Conservation (phyloP, 2,113 vertebrate genomes). For the Tympanuchus pallidicinctus region DNA sequence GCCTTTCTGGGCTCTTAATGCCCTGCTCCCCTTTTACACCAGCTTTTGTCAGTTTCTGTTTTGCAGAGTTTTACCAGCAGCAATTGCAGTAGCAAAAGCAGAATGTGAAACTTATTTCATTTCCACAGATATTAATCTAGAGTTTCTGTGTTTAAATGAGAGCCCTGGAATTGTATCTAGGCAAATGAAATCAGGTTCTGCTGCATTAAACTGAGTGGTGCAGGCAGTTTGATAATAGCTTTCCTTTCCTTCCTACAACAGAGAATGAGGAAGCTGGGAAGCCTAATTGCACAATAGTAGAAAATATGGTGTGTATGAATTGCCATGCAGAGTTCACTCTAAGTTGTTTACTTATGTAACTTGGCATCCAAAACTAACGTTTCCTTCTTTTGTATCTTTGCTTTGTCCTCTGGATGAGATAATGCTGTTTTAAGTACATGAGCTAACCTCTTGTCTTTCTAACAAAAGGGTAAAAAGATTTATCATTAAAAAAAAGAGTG, state of each 20-base stretch:
- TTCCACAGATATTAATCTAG: background rate
- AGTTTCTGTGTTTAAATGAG: background rate
- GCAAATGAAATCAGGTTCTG: background rate
- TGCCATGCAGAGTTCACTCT: background rate
- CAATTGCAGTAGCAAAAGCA: background rate
- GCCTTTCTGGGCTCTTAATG: fast-evolving
- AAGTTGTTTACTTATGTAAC: constrained; percentile 38
- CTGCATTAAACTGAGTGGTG: background rate
- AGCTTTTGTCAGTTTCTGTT: background rate
- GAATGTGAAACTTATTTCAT: background rate
- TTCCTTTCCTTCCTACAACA: background rate
- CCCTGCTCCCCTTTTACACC: background rate
- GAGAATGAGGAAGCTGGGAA: background rate
- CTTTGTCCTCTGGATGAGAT: constrained; percentile 58
- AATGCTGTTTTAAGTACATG: constrained; percentile 45
- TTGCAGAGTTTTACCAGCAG: background rate
- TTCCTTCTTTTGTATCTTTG: constrained; percentile 37
- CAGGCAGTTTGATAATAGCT: background rate
- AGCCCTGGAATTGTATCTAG: background rate
- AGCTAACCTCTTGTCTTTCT: constrained; percentile 68
- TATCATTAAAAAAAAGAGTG: constrained; percentile 5
- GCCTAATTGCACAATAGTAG: background rate
- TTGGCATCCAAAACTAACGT: constrained; percentile 27
- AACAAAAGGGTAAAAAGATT: constrained; percentile 44
- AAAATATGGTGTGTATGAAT: background rate